These are phyloP conservation scores for Tragelaphus buxtoni DNA, from an alignment of 2,113 vertebrate species.

Conservation along the genomic window DNA sequence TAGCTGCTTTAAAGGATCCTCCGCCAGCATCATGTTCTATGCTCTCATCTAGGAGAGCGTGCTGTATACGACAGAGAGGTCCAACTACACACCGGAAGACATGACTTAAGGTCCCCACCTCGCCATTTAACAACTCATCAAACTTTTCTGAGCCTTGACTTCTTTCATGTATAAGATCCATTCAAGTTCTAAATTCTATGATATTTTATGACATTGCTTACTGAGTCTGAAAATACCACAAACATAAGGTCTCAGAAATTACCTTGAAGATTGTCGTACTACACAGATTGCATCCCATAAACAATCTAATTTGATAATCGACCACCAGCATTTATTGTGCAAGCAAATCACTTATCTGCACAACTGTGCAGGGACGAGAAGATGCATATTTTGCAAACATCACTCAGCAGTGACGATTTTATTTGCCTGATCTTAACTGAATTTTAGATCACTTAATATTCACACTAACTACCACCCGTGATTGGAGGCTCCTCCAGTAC, in stretches of 20 bases:
- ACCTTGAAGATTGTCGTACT: constrained; percentile 23
- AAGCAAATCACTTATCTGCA: constrained; percentile 23
- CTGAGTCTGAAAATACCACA: constrained; percentile 52
- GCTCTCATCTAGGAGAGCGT: background rate
- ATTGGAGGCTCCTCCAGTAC: accelerated
- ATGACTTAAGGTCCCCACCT: background rate
- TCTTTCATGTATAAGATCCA: background rate
- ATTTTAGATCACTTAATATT: constrained; percentile 56
- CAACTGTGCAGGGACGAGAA: background rate
- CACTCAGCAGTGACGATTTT: background rate
- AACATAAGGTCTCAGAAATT: constrained; percentile 50
- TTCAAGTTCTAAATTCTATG: background rate
- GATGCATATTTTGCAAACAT: background rate
- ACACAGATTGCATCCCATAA: constrained; percentile 18
- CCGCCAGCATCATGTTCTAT: background rate
- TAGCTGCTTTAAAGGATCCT: background rate
- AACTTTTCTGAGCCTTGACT: background rate
- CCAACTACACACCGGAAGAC: background rate
- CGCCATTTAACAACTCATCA: background rate
- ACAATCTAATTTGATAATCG: constrained; percentile 38
- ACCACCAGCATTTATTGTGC: background rate
- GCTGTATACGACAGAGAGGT: background rate
- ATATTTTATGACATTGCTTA: constrained; percentile 40
- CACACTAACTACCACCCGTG: background rate
- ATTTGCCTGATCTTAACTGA: background rate